phyloP scores from a whole-genome alignment of 1,140 invertebrate species.

The Saccostrea echinata region DNA sequence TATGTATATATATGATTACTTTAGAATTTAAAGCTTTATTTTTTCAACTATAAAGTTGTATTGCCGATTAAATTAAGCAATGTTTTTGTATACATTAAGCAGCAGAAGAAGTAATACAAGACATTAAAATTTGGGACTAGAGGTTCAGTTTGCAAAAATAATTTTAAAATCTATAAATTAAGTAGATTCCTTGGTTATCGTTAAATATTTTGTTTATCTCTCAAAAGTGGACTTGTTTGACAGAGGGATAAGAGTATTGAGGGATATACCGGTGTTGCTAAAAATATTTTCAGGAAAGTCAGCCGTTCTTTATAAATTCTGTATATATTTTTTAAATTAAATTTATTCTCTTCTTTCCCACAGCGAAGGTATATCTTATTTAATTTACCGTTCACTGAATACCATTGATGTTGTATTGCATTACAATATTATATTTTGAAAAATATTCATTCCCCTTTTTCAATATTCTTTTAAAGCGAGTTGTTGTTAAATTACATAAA shows the following conservation, averaged over 20 bases:
- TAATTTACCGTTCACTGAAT: neutral
- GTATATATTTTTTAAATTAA: neutral
- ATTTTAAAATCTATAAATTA: neutral
- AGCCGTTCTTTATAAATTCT: neutral
- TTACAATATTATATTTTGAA: neutral
- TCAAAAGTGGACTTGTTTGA: conserved; percentile 11
- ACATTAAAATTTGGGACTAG: no score
- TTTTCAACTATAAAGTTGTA: no score
- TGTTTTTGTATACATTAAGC: no score
- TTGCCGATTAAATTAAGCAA: no score
- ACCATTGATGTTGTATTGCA: neutral
- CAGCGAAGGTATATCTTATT: neutral
- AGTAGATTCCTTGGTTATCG: neutral
- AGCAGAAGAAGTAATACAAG: no score
- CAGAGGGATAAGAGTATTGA: no score
- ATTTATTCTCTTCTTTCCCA: neutral
- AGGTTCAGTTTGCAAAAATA: no score
- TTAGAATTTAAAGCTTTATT: no score
- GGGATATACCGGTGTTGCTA: neutral
- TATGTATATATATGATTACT: no score
- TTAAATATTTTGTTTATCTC: neutral
- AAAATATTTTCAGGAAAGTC: neutral
- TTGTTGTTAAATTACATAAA: no score
- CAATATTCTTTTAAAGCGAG: no score
- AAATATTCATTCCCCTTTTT: no score